Base-by-base conservation (phyloP, 2,797 vertebrate species). In the Neoniphon sammara region DNA sequence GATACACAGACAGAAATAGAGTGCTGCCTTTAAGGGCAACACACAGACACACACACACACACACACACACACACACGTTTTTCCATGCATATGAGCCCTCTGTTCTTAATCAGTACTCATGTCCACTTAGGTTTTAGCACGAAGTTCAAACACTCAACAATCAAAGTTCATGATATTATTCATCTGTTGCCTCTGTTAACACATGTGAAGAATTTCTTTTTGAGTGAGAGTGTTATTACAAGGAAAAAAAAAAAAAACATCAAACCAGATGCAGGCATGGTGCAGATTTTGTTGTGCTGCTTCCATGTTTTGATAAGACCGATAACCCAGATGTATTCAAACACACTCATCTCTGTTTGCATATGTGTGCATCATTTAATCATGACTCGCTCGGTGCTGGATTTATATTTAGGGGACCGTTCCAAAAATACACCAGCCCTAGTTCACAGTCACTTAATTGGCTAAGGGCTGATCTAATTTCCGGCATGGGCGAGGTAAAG, bases 1-100 rank as follows among this genome's bases (percentile, higher is more conserved):
- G 85, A 83, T 73, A 55, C 68, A 70, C 68, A 50, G 91, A 88
- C 91, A 75, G 79, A 93, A 94, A 94, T 94, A 94, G 93, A 93
- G 75, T 2, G 27, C 78, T 87, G 85, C 79, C 83, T 79, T 73
- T 82, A 63, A 69, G 66, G 72, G 73, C 66, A 39, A 60, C 78
- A 66, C 70, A 59, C 76, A 53, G 74, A 71, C 27, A 20, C 55
- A 4, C 8, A 2, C 76, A 53, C 77, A 69, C 46, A 20, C 55
- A 1, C 7, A 1, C 14, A 42, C 64, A 74, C 59, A 72, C 70
- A 66, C 56, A 74, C 27, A 54, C 52, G 53, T 64, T 85, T 84
- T 82, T 80, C 67, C 75, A 66, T 76, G 71, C 44, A 70, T 56
- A 57, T n/a, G 55, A 69, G 21, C 66, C 56, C 12, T 20, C 15